A percentile compares a stretch with the other conserved stretches of the same genome.
Conservation (phyloP, 2,888 invertebrate genomes). For the Diarsia rubi region DNA sequence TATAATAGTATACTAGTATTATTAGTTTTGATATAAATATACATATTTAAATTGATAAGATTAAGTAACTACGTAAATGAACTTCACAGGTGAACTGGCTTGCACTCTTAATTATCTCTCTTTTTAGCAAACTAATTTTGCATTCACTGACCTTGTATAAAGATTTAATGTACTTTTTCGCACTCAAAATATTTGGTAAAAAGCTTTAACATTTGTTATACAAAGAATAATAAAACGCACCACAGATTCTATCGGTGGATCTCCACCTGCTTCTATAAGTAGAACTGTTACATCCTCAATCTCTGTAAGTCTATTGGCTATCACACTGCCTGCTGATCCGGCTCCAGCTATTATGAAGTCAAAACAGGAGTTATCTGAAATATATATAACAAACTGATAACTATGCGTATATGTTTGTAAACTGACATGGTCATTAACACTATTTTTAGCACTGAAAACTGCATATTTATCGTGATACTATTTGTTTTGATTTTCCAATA, state of each 20-base stretch:
- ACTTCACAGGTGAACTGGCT: neutral
- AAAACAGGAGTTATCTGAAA: slow-evolving; percentile 74
- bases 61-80: neutral
- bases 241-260: slow-evolving; percentile 56
- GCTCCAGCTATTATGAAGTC: slow-evolving; percentile 91
- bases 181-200: neutral
- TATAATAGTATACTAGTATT: neutral
- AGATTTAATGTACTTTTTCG: neutral
- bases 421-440: too few species aligned
- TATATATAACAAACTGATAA: neutral
- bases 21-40: neutral
- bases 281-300: slow-evolving; percentile 77
- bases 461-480: too few species aligned
- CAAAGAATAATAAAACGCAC: slow-evolving; percentile 14
- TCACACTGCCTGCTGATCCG: slow-evolving; percentile 91
- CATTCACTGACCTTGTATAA: neutral
- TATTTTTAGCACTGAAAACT: too few species aligned
- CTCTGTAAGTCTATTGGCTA: slow-evolving; percentile 90
- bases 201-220: neutral
- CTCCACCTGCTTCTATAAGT: slow-evolving; percentile 90
- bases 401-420: neutral
- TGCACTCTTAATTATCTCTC: neutral
- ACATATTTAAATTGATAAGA: neutral
- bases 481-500: too few species aligned
- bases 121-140: neutral